phyloP scores from a whole-genome alignment of 92 coral and sea anemone genomes.

The Paragorgia papillata region DNA sequence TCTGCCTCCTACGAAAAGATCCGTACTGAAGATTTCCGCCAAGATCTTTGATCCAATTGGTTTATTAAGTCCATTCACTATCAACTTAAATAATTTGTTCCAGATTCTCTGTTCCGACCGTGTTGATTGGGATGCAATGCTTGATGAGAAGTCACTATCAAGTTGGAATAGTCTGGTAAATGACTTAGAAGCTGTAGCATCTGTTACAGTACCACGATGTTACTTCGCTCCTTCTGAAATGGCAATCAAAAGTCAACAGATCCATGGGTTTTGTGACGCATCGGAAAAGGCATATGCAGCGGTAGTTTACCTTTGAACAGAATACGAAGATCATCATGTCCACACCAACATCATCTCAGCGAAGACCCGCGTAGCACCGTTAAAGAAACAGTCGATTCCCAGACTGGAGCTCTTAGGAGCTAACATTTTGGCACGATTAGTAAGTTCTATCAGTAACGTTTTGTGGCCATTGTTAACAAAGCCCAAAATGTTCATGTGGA shows the following conservation, averaged over 20 bases:
- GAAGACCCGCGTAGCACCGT: conserved; percentile 39
- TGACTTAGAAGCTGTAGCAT: conserved; percentile 15
- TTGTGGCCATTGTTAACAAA: neutral
- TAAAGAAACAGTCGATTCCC: conserved; percentile 28
- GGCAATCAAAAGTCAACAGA: neutral
- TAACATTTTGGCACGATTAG: conserved; percentile 1
- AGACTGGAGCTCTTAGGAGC: conserved; percentile 44
- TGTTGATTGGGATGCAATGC: conserved; percentile 42
- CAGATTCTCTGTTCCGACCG: conserved; percentile 40
- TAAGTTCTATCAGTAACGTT: neutral
- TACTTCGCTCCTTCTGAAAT: neutral
- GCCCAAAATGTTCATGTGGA: conserved; percentile 9
- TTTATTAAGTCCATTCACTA: too few species aligned
- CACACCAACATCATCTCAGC: conserved; percentile 5
- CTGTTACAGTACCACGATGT: conserved; percentile 50
- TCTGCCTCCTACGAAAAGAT: conserved; percentile 50
- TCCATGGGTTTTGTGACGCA: conserved; percentile 15
- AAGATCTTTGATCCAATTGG: conserved; percentile 65
- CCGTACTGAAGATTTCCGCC: conserved; percentile 57
- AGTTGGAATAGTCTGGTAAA: neutral
- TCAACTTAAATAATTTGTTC: conserved; percentile 43
- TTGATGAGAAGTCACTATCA: neutral
- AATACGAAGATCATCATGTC: conserved; percentile 18
- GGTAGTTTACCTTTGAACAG: conserved; percentile 34
- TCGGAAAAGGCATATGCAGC: conserved; percentile 28